Evolutionary conservation across 2,113 vertebrate species (phyloP).

Genomic region (Centropus bengalensis): DNA sequence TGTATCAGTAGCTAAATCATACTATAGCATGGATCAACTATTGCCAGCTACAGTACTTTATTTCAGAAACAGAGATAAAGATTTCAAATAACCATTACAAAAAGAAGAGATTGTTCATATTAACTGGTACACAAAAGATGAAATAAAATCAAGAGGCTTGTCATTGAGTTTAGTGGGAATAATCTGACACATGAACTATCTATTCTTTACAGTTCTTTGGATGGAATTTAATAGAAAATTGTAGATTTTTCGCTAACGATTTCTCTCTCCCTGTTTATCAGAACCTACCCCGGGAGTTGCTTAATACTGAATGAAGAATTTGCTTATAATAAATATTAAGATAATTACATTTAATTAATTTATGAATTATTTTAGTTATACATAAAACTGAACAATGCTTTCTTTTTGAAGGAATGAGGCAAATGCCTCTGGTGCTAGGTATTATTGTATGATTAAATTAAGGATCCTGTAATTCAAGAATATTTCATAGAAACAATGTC

Average conservation of each 20-base stretch:
- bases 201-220: not conserved
- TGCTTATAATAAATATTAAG: slow-evolving; percentile 63
- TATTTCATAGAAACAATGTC: not conserved
- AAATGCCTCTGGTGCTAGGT: not conserved
- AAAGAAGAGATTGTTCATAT: slow-evolving; percentile 2
- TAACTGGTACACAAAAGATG: not conserved
- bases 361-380: slow-evolving; percentile 35
- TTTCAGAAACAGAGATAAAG: slow-evolving; percentile 20
- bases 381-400: slow-evolving; percentile 39
- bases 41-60: not conserved
- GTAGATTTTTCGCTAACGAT: slow-evolving; percentile 5
- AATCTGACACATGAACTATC: not conserved
- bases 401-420: slow-evolving; percentile 5
- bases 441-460: not conserved
- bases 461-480: not conserved
- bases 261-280: slow-evolving; percentile 41
- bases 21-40: not conserved
- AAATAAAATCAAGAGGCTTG: slow-evolving; percentile 28
- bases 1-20: slow-evolving; percentile 45
- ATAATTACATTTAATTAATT: slow-evolving; percentile 68
- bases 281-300: not conserved
- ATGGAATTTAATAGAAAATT: slow-evolving; percentile 43
- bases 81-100: slow-evolving; percentile 21
- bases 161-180: not conserved
- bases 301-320: slow-evolving; percentile 57